Conservation (phyloP, 2,113 vertebrate species). For the Catharus fuscescens region DNA sequence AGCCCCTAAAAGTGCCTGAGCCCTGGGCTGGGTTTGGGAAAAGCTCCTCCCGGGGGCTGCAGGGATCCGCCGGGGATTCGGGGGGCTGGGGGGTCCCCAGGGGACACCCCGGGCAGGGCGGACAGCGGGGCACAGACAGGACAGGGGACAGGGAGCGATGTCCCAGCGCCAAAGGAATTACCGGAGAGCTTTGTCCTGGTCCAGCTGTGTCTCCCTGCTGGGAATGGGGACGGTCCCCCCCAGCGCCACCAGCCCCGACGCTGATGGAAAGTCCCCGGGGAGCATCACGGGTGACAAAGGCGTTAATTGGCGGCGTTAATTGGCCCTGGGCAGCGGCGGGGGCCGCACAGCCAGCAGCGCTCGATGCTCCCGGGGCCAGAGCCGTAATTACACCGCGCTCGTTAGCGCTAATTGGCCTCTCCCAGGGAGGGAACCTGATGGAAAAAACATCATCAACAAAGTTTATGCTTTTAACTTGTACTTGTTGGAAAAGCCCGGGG, state of each 20-base stretch:
- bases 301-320: not conserved
- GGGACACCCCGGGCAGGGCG: not conserved
- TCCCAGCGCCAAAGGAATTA: not conserved
- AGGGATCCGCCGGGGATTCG: too few relatives aligned
- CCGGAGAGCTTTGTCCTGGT: rapidly evolving
- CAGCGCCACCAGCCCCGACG: not conserved
- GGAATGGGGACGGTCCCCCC: not conserved
- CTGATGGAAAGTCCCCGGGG: rapidly evolving
- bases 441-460: not conserved
- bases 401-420: constrained; percentile 16
- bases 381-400: not conserved
- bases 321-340: not conserved
- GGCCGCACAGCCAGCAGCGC: not conserved
- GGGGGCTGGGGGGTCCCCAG: rapidly evolving
- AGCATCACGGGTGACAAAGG: rapidly evolving
- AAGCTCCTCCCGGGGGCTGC: not conserved
- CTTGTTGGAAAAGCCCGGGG: not conserved
- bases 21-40: not conserved
- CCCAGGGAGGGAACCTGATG: not conserved
- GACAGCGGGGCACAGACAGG: not conserved
- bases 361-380: not conserved
- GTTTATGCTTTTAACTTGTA: not conserved
- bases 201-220: rapidly evolving
- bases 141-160: rapidly evolving
- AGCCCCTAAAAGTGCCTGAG: not conserved